Conservation (phyloP, 2,888 invertebrate species). For the Amphipyra tragopoginis region DNA sequence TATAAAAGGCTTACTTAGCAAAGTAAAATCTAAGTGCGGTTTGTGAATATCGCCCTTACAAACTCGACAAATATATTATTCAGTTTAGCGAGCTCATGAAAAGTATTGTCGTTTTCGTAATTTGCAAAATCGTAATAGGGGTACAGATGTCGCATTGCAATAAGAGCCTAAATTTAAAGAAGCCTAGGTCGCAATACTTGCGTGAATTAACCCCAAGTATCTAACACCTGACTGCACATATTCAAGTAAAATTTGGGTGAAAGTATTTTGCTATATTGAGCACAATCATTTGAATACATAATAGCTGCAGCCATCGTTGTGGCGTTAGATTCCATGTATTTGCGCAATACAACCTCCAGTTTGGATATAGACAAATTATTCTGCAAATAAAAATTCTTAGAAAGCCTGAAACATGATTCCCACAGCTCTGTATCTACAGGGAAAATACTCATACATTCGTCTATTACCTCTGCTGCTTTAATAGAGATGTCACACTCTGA, state of each 20-base stretch:
- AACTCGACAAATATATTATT: too few relatives aligned
- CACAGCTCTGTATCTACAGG: conserved; percentile 80
- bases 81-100: too few relatives aligned
- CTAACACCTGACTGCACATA: conserved; percentile 84
- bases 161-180: background rate
- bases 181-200: background rate
- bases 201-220: conserved; percentile 81
- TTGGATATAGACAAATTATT: conserved; percentile 82
- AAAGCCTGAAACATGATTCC: conserved; percentile 81
- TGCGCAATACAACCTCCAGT: conserved; percentile 88
- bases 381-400: conserved; percentile 81
- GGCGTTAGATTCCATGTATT: conserved; percentile 87
- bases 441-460: conserved; percentile 81
- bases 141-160: background rate
- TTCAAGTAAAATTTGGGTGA: conserved; percentile 85
- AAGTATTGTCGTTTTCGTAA: too few relatives aligned
- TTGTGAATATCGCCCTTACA: too few relatives aligned
- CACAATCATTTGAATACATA: conserved; percentile 84
- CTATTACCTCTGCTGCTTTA: conserved; percentile 78
- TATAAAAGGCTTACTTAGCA: too few relatives aligned
- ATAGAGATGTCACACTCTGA: conserved; percentile 68
- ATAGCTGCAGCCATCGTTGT: conserved; percentile 85
- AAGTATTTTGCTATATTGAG: conserved; percentile 83
- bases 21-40: too few relatives aligned
- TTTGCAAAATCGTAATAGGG: too few relatives aligned